Percentiles rank a stretch among this genome's conserved stretches.
phyloP scores from a whole-genome alignment of 2,797 vertebrate genomes.

The Aquila chrysaetos region DNA sequence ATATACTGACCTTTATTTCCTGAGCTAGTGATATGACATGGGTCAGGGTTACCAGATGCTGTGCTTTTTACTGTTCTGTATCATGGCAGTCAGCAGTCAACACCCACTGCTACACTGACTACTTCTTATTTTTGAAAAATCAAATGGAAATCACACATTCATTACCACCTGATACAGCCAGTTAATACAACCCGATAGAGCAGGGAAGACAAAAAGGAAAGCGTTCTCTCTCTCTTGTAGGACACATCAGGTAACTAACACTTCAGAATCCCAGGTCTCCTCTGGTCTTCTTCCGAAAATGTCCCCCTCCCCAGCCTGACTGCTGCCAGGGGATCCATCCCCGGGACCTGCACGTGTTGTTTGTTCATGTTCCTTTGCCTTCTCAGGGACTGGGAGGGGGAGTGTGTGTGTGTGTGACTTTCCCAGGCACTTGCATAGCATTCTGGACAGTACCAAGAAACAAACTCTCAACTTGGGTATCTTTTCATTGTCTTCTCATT shows the following conservation, averaged over 20 bases:
- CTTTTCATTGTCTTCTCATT: not conserved
- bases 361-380: not conserved
- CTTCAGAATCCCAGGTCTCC: not conserved
- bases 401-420: not conserved
- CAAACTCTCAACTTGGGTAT: not conserved
- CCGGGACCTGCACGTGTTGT: not conserved
- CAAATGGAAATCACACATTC: not conserved
- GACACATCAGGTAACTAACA: not conserved
- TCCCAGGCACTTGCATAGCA: not conserved
- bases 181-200: not conserved
- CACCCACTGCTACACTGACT: not conserved
- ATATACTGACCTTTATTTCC: not conserved
- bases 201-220: not conserved
- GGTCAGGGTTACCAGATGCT: not conserved
- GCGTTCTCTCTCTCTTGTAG: not conserved
- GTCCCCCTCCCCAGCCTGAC: rapidly evolving
- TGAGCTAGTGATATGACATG: not conserved
- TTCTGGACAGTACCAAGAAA: not conserved
- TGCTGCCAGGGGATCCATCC: not conserved
- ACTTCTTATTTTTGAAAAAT: not conserved
- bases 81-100: not conserved
- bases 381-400: not conserved
- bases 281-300: not conserved
- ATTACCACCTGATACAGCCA: not conserved
- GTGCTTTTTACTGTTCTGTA: not conserved